A percentile compares a stretch with the other conserved stretches of the same genome.
These are phyloP conservation scores for Microchirus variegatus DNA, from an alignment of 2,797 vertebrate genomes.

Conservation along the genomic window DNA sequence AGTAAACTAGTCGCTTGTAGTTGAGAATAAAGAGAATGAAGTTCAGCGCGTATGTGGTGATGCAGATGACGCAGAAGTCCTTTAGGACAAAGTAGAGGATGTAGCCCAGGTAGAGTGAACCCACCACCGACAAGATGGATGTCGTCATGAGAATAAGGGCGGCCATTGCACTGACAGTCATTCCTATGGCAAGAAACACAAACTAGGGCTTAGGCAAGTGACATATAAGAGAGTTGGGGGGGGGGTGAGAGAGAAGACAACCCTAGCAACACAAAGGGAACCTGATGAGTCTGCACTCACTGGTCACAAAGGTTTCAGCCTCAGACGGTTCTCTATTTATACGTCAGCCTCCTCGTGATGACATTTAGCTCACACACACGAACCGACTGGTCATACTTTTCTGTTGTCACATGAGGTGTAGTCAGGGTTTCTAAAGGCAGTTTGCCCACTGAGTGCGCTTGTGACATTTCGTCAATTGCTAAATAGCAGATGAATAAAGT, in stretches of 20 bases:
- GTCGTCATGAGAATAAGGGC: constrained; percentile 98
- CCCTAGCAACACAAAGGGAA: constrained; percentile 33
- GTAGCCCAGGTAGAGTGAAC: constrained; percentile 97
- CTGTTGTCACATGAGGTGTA: constrained; percentile 49
- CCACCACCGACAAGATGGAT: constrained; percentile 95
- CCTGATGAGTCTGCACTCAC: constrained; percentile 40
- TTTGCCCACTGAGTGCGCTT: not conserved
- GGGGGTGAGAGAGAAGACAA: constrained; percentile 1
- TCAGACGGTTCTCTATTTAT: constrained; percentile 43
- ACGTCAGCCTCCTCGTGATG: constrained; percentile 40
- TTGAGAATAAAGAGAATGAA: constrained; percentile 98
- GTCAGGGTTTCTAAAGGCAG: constrained; percentile 21
- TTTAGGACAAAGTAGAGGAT: constrained; percentile 99
- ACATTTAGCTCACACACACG: constrained; percentile 16
- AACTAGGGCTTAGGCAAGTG: constrained; percentile 53
- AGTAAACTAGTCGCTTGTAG: constrained; percentile 99
- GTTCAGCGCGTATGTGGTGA: constrained; percentile 97
- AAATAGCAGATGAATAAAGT: not conserved
- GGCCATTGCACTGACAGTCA: constrained; percentile 98
- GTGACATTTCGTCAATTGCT: not conserved
- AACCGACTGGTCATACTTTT: constrained; percentile 27
- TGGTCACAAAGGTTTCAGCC: constrained; percentile 20
- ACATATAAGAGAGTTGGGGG: not conserved
- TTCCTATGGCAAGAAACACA: constrained; percentile 83
- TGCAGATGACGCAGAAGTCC: constrained; percentile 97